phyloP scores from a whole-genome alignment of 2,888 invertebrate species.

The Coelopa pilipes region DNA sequence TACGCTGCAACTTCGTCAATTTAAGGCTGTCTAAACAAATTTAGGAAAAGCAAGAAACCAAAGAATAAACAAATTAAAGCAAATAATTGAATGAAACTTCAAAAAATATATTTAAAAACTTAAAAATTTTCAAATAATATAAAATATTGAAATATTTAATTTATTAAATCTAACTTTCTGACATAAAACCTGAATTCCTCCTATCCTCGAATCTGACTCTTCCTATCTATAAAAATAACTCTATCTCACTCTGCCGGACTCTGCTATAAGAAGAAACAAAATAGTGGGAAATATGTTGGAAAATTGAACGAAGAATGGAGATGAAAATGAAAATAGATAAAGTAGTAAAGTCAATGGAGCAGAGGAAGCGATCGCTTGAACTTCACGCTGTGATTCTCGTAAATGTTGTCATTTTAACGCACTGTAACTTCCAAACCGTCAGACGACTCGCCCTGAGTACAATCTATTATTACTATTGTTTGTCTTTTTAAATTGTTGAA shows the following conservation, averaged over 20 bases:
- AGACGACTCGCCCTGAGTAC: not conserved
- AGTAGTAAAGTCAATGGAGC: constrained; percentile 1
- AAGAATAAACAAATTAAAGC: constrained; percentile 12
- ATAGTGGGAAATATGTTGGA: not conserved
- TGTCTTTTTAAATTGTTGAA: constrained; percentile 18
- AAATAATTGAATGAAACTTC: constrained; percentile 14
- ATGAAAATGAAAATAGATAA: constrained; percentile 19
- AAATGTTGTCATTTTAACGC: not conserved
- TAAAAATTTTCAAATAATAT: constrained; percentile 3
- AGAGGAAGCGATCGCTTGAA: constrained; percentile 4
- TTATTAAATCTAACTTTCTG: constrained; percentile 20
- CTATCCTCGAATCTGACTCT: no score
- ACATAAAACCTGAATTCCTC: no score
- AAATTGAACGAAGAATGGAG: not conserved
- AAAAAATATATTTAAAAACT: constrained; percentile 29
- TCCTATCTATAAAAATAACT: no score
- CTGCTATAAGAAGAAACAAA: not conserved
- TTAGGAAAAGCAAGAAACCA: constrained; percentile 10
- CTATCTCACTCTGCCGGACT: no score
- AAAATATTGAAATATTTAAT: constrained; percentile 16
- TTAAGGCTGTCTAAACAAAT: constrained; percentile 48
- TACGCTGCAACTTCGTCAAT: constrained; percentile 52
- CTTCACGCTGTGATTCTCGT: constrained; percentile 31
- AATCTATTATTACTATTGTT: not conserved
- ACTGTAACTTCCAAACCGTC: not conserved